phyloP scores from a whole-genome alignment of 2,888 invertebrate genomes.

The Plagodis pulveraria region DNA sequence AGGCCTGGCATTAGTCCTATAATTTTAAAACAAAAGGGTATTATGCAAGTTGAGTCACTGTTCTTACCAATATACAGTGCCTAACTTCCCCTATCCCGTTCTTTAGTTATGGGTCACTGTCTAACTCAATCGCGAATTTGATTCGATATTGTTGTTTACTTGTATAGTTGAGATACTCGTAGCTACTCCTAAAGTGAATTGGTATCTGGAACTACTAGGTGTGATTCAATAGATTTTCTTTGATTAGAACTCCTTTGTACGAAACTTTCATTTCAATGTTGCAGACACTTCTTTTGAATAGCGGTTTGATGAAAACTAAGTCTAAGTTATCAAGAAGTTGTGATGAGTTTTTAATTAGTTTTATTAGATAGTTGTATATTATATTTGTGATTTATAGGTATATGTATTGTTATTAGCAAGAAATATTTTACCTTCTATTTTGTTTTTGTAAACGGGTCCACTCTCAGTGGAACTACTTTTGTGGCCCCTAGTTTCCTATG shows the following conservation, averaged over 20 bases:
- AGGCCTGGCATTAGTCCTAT: background rate
- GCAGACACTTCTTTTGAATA: constrained; percentile 4
- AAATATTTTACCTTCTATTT: no score
- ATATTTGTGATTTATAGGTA: no score
- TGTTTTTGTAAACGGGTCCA: no score
- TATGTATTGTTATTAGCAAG: no score
- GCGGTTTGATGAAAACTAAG: background rate
- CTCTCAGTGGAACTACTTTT: no score
- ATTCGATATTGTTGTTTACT: constrained; percentile 55
- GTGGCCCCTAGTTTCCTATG: no score
- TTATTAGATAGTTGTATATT: no score
- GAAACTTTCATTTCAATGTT: background rate
- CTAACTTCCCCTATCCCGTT: constrained; percentile 47
- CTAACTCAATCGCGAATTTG: constrained; percentile 54
- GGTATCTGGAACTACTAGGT: constrained; percentile 21
- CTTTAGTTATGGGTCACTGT: constrained; percentile 60
- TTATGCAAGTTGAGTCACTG: constrained; percentile 22
- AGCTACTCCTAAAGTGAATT: constrained; percentile 22
- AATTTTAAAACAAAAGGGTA: no score
- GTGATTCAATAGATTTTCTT: constrained; percentile 21
- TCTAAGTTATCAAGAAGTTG: background rate
- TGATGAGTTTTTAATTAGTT: no score
- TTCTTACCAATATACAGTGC: background rate
- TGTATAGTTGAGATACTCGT: constrained; percentile 30
- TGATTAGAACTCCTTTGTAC: constrained; percentile 12